Evolutionary conservation across 53 echinoderm and acorn worm species (phyloP), one percentile per base, ranked within the genome.

Genomic region (Henricia sp.): DNA sequence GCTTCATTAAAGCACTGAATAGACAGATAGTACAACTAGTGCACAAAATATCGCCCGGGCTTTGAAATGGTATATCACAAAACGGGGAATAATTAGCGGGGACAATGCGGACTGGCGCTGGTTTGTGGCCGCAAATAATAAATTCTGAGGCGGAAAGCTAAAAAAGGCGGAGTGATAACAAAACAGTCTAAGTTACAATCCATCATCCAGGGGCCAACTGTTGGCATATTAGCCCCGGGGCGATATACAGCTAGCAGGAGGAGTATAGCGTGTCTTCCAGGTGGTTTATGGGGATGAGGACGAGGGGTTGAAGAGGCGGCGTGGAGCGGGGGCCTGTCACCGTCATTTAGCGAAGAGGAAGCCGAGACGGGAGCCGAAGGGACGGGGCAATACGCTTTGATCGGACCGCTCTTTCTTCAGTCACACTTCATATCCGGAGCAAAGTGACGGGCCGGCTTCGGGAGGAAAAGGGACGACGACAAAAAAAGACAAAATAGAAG

Each of bases 391-490:
- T 48, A 50, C 58, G 80, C 80, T 80, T 80, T 80, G 80, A 80
- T 80, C 80, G 50, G 23, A 33, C 80, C 80, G 80, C 80, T 80
- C 80, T 80, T 80, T 80, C 80, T 80, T 40, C 80, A 80, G 80
- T 80, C 80, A 80, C 80, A 80, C 80, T 80, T 48, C 62, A 80
- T 80, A 80, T 80, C 80, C 80, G 80, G 80, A 48, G 46, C 6
- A 25, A 32, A 46, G 10, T 76, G 56, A 64, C 60, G 80, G 62
- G 62, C 19, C 6, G 32, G 28, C 36, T 59, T 37, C 43, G 48
- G 27, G 44, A 32, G 40, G 16, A 30, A 26, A 11, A 27, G n/a
- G n/a, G 27, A 42, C 23, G 69, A 42, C 24, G 32, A 24, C 16
- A 68, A 41, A 68, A 42, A 68, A 48, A 48, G 14, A 9, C 9